Percentiles rank a stretch among this genome's conserved stretches.
phyloP scores from a whole-genome alignment of 2,113 vertebrate genomes.

The Brachypodius melanocephalos region DNA sequence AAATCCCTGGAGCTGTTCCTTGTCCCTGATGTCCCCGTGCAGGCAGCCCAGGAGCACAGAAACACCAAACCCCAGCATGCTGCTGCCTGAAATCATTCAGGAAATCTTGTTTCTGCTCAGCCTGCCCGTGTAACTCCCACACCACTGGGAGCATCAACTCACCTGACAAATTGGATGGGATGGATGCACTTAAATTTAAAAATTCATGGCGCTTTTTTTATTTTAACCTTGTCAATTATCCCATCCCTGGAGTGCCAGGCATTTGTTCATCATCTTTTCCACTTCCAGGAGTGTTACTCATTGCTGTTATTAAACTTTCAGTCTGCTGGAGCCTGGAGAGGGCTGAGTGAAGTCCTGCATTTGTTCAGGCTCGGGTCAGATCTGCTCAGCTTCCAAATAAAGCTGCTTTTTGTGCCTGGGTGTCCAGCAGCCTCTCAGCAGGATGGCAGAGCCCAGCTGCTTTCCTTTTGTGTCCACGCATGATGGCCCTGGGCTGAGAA shows the following conservation, averaged over 20 bases:
- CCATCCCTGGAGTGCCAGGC: neutral
- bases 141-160: neutral
- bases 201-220: neutral
- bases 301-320: neutral
- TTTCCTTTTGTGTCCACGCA: conserved; percentile 15
- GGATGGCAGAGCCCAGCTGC: neutral
- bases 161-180: neutral
- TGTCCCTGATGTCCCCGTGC: neutral
- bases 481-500: neutral
- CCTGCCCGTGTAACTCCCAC: neutral
- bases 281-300: neutral
- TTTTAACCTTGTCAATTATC: neutral
- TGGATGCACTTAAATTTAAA: conserved; percentile 3
- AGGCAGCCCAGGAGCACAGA: neutral
- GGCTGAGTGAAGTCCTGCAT: neutral
- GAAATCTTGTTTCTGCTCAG: neutral
- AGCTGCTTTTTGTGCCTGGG: neutral
- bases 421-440: neutral
- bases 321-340: neutral
- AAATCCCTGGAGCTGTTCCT: neutral
- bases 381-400: conserved; percentile 29
- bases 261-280: conserved; percentile 7
- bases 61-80: neutral
- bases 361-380: neutral
- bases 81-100: neutral